Conservation (phyloP, 2,797 vertebrate genomes). For the Coilia nasus region DNA sequence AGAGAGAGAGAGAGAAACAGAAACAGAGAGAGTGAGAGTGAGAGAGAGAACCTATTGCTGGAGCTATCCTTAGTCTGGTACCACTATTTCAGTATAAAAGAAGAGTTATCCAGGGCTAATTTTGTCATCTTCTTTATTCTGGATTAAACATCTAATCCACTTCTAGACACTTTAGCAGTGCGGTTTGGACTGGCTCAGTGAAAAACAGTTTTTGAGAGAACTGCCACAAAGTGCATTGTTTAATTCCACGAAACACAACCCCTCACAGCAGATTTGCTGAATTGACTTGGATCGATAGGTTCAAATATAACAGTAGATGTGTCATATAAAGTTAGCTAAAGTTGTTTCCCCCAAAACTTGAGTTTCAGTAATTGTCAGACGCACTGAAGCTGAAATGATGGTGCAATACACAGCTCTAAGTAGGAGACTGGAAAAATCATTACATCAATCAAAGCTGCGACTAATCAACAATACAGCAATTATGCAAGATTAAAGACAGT, state of each 20-base stretch:
- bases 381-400: slow-evolving; percentile 6
- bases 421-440: background rate
- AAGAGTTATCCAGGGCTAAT: background rate
- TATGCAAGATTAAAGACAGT: slow-evolving; percentile 18
- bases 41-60: background rate
- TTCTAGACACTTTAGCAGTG: background rate
- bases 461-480: slow-evolving; percentile 3
- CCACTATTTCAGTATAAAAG: background rate
- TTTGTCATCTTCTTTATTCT: background rate
- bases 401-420: background rate
- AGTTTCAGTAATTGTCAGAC: background rate
- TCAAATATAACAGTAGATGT: background rate
- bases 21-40: too few species aligned
- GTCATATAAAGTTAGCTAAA: background rate
- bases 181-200: background rate
- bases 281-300: background rate
- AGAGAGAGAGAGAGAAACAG: background rate
- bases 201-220: background rate
- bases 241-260: background rate
- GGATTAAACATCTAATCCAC: background rate
- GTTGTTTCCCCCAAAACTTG: background rate
- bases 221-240: background rate
- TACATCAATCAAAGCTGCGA: slow-evolving; percentile 6
- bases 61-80: background rate
- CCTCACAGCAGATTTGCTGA: background rate